A percentile compares a stretch with the other conserved stretches of the same genome.
Conservation (phyloP, 2,797 vertebrate species). For the Pyrocephalus nanus region DNA sequence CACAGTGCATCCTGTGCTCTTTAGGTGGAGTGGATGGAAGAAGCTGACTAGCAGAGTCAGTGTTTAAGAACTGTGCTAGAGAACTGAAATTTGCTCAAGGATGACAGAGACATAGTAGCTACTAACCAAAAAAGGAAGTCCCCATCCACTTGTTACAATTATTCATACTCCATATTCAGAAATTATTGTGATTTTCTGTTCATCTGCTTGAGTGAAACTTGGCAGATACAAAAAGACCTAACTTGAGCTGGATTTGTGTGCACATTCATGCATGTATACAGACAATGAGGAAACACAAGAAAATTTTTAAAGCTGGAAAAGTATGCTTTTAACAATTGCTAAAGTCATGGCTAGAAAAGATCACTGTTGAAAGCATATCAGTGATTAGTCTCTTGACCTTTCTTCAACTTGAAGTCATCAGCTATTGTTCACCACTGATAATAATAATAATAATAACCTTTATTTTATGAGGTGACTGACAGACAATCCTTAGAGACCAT, state of each 20-base stretch:
- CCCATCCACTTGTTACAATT: background rate
- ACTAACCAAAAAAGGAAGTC: background rate
- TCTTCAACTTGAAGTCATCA: constrained; percentile 43
- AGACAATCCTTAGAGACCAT: constrained; percentile 6
- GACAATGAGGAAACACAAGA: background rate
- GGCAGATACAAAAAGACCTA: background rate
- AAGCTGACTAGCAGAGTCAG: background rate
- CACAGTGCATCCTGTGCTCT: background rate
- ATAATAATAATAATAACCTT: constrained; percentile 63
- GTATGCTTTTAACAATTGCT: background rate
- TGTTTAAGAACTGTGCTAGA: background rate
- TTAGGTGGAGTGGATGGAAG: background rate
- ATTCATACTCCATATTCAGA: background rate
- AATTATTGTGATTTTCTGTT: background rate
- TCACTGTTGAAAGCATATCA: constrained; percentile 42
- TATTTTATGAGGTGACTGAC: constrained; percentile 61
- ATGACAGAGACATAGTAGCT: background rate
- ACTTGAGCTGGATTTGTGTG: background rate
- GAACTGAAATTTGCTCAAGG: background rate
- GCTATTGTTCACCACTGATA: constrained; percentile 32
- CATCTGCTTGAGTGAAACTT: background rate
- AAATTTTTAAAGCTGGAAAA: constrained; percentile 22
- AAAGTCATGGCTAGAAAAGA: constrained; percentile 38
- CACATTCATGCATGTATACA: background rate
- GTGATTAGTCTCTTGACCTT: constrained; percentile 65